Percentiles rank a stretch among this genome's conserved stretches.
phyloP scores from a whole-genome alignment of 2,113 vertebrate species.

The Bos javanicus region DNA sequence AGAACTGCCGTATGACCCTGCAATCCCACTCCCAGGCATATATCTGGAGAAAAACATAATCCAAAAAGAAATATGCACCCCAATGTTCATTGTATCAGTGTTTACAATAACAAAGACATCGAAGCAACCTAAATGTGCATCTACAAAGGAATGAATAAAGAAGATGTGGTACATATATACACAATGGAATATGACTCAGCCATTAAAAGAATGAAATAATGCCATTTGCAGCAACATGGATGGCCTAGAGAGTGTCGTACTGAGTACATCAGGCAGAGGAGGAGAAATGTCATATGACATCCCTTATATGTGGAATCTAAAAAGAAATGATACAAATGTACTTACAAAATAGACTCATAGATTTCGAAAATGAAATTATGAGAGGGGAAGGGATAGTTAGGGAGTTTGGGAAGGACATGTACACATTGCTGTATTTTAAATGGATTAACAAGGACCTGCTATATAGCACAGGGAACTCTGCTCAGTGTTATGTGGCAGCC shows the following conservation, averaged over 20 bases:
- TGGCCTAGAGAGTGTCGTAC: background rate
- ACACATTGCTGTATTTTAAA: background rate
- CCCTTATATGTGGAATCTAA: background rate
- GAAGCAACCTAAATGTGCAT: background rate
- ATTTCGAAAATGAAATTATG: background rate
- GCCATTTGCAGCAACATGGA: background rate
- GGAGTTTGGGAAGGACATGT: background rate
- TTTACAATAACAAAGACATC: background rate
- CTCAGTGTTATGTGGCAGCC: background rate
- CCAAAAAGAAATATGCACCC: background rate
- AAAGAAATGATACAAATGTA: background rate
- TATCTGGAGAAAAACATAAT: background rate
- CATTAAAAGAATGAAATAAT: background rate
- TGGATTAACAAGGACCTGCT: background rate
- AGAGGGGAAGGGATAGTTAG: background rate
- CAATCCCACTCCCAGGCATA: background rate
- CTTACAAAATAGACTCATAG: background rate
- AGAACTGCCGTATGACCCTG: background rate
- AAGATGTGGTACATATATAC: background rate
- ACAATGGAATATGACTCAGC: background rate
- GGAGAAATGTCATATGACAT: background rate
- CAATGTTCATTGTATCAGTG: rapidly evolving
- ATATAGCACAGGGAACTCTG: background rate
- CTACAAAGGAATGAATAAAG: background rate
- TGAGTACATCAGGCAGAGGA: background rate